Base-by-base conservation (phyloP, 2,113 vertebrate genomes). In the Phylloscopus whistleri region DNA sequence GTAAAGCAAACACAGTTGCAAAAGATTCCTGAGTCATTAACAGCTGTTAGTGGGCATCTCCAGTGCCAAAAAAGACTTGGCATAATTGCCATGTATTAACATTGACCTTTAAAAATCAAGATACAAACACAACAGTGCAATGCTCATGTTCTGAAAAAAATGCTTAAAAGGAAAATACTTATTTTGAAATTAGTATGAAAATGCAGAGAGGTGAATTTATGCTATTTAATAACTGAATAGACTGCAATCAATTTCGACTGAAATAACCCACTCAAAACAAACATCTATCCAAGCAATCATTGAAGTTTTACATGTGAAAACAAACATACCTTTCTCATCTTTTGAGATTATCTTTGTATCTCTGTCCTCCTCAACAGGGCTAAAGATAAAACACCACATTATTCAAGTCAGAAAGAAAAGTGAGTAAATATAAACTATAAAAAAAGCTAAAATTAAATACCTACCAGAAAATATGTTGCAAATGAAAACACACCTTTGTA, bases 291-390 rank as follows among this genome's bases (percentile, higher is more conserved):
- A 72, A 89, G 41, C 43, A 66, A 78, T 23, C 15, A n/a, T 0
- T 37, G 16, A 41, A 35, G 24, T 5, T 67, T 8, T 20, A 1
- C 1, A 64, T 88, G 16, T 35, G 3, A 58, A 69, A 85, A 49
- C 21, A 73, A 53, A 85, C 98, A 84, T 97, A 99, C 99, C 98
- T 98, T 99, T 99, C 67, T 99, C 99, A 95, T 99, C 99, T 95
- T 99, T 99, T 70, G 98, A 90, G 91, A 97, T 92, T 9, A 97
- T 91, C 94, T 98, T 99, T 96, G 85, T 94, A 93, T 98, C 98
- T 97, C 98, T 99, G 97, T 99, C 98, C 93, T 98, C 98, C 96
- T 98, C 98, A 96, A 51, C 87, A 56, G 98, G 74, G 97, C 99
- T 99, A 98, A 93, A 98, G 97, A 98, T 94, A 99, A 98, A 98